Conservation (phyloP, 2,797 vertebrate genomes). For the Manis crassicaudata region DNA sequence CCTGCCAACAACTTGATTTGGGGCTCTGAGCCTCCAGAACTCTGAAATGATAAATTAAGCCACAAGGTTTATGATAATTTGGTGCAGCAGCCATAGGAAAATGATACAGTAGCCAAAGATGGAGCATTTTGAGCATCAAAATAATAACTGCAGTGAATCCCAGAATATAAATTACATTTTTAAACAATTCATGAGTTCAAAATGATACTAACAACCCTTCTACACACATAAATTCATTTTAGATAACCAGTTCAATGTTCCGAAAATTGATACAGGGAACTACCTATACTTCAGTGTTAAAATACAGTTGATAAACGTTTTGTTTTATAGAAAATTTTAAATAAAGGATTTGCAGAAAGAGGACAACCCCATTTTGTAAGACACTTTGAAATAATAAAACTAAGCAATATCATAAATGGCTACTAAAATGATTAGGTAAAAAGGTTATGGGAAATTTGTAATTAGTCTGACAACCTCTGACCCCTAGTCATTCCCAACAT, state of each 20-base stretch:
- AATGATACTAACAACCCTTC: not conserved
- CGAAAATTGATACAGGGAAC: not conserved
- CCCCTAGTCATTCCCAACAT: not conserved
- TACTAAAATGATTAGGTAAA: not conserved
- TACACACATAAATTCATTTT: not conserved
- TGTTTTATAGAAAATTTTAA: not conserved
- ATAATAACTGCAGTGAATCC: not conserved
- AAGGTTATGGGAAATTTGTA: not conserved
- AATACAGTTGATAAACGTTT: not conserved
- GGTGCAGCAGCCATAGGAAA: not conserved
- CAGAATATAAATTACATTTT: not conserved
- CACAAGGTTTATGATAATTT: not conserved
- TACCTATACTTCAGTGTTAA: not conserved
- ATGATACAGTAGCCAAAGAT: not conserved
- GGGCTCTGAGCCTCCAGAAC: not conserved
- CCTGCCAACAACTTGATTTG: not conserved
- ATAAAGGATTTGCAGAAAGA: not conserved
- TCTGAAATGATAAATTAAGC: not conserved
- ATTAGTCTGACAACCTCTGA: not conserved
- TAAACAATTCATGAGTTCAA: not conserved
- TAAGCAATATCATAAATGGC: not conserved
- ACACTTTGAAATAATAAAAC: not conserved
- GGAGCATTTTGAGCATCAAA: not conserved
- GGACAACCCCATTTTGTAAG: not conserved
- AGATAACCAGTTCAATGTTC: not conserved